Conservation (phyloP, 1,140 invertebrate species). For the Colletes latitarsis region DNA sequence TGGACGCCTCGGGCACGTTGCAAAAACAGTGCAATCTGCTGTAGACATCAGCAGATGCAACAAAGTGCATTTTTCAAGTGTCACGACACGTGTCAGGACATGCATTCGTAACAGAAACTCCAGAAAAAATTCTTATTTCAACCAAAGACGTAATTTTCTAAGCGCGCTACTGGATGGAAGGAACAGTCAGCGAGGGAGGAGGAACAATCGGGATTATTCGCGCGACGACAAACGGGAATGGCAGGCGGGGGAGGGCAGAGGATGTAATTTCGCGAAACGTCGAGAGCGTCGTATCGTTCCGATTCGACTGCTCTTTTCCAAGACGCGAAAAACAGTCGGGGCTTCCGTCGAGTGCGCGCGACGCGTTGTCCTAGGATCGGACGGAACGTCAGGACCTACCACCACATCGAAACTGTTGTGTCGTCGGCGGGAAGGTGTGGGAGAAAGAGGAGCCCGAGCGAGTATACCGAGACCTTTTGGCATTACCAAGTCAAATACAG, state of each 20-base stretch:
- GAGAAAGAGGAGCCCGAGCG: constrained; percentile 40
- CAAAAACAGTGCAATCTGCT: too few species aligned
- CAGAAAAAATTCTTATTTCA: too few species aligned
- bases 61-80: too few species aligned
- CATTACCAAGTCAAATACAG: constrained; percentile 80
- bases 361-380: constrained; percentile 60
- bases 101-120: too few species aligned
- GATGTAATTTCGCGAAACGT: constrained; percentile 57
- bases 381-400: constrained; percentile 60
- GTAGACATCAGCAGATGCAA: too few species aligned
- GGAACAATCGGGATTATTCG: constrained; percentile 37
- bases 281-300: constrained; percentile 55
- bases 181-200: neutral
- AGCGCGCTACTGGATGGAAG: neutral
- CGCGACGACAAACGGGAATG: constrained; percentile 27
- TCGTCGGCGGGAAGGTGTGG: constrained; percentile 8
- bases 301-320: constrained; percentile 36
- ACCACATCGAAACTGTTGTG: constrained; percentile 52
- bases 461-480: constrained; percentile 71
- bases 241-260: neutral
- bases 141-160: too few species aligned
- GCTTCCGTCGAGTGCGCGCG: constrained; percentile 28
- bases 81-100: too few species aligned
- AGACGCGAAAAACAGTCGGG: constrained; percentile 2
- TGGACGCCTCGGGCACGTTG: too few species aligned